Conservation (phyloP, 2,888 invertebrate species). For the Acronicta alni region DNA sequence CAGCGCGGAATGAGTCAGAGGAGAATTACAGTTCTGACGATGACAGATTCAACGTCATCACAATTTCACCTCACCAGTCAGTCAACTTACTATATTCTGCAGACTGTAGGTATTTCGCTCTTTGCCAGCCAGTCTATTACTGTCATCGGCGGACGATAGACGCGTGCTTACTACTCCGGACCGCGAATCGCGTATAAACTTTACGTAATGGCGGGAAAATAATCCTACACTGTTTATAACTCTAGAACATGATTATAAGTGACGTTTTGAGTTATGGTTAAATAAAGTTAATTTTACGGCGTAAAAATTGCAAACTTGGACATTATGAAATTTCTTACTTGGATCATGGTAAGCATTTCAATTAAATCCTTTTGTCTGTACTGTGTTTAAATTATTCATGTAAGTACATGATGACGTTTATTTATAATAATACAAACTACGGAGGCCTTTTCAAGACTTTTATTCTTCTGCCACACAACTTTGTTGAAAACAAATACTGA, state of each 20-base stretch:
- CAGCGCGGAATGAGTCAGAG: conserved; percentile 43
- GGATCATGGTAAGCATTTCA: conserved; percentile 66
- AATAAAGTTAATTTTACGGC: conserved; percentile 48
- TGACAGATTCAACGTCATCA: conserved; percentile 58
- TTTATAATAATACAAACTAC: not conserved
- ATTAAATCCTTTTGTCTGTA: not conserved
- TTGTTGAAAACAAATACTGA: too few relatives aligned
- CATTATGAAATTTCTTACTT: conserved; percentile 70
- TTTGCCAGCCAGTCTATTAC: conserved; percentile 67
- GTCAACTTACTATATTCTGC: conserved; percentile 50
- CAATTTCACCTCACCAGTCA: conserved; percentile 59
- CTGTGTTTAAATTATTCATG: not conserved
- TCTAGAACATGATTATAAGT: conserved; percentile 25
- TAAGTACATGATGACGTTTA: not conserved
- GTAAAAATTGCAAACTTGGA: conserved; percentile 54
- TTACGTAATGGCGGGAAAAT: conserved; percentile 81
- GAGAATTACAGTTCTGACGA: conserved; percentile 38
- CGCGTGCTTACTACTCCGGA: conserved; percentile 58
- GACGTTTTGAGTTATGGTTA: conserved; percentile 44
- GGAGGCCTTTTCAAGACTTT: too few relatives aligned
- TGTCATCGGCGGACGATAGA: conserved; percentile 65
- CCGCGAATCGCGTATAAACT: conserved; percentile 77
- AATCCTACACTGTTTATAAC: conserved; percentile 27
- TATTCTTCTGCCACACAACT: too few relatives aligned
- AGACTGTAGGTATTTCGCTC: conserved; percentile 32